Conservation (phyloP, 2,797 vertebrate genomes). For the Halcyon chelicuti region DNA sequence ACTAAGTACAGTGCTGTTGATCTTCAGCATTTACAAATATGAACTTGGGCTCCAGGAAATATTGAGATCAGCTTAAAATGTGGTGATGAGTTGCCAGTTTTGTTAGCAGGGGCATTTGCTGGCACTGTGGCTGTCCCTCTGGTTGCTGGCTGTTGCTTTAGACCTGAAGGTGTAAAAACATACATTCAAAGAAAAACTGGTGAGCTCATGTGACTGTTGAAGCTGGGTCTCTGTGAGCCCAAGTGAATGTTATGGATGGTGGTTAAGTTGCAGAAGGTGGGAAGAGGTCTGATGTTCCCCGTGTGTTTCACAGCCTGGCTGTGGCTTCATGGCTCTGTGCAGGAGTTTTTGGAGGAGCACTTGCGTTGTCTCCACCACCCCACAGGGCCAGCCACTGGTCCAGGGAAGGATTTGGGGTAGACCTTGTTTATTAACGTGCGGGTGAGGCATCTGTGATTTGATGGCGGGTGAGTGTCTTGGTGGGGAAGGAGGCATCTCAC, state of each 20-base stretch:
- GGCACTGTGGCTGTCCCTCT: fast-evolving
- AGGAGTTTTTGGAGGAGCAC: neutral
- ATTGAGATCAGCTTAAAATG: neutral
- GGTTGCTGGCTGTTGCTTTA: neutral
- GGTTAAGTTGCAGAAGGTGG: neutral
- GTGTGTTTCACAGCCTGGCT: neutral
- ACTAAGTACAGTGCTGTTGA: neutral
- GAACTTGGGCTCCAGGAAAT: neutral
- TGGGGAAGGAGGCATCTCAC: neutral
- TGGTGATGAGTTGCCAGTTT: neutral
- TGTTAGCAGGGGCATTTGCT: neutral
- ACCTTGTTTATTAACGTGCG: fast-evolving
- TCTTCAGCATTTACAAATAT: neutral
- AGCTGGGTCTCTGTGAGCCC: neutral
- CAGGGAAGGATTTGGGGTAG: neutral
- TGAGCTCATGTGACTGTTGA: neutral
- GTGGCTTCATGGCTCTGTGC: fast-evolving
- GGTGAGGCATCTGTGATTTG: neutral
- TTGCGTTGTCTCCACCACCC: fast-evolving
- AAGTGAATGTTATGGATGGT: fast-evolving
- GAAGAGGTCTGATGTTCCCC: neutral
- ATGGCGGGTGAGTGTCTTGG: neutral
- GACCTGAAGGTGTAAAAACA: neutral
- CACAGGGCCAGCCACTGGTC: fast-evolving
- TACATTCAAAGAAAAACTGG: fast-evolving